Conservation (phyloP, 2,113 vertebrate genomes). For the Calidris pygmaea region DNA sequence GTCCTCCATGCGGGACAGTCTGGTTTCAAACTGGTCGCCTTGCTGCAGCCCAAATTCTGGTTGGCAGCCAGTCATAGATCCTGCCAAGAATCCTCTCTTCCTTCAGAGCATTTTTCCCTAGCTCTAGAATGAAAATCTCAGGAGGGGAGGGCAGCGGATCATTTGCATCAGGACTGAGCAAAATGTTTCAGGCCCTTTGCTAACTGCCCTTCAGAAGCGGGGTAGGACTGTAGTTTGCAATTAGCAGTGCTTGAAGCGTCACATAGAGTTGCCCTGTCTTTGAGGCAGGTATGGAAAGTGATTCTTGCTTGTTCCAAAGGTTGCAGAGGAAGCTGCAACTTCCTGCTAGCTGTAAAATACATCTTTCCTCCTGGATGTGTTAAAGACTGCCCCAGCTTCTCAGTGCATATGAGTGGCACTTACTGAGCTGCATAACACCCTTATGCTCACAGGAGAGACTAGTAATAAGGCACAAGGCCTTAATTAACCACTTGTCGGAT, state of each 20-base stretch:
- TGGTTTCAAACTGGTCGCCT: conserved; percentile 3
- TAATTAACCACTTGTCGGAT: not conserved
- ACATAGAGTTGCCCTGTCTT: not conserved
- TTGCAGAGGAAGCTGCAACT: not conserved
- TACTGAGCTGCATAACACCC: not conserved
- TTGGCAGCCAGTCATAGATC: not conserved
- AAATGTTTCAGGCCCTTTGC: not conserved
- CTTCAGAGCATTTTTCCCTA: conserved; percentile 5
- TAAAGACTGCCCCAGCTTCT: not conserved
- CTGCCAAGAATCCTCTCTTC: conserved; percentile 37
- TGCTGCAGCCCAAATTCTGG: conserved; percentile 10
- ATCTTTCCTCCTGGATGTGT: not conserved
- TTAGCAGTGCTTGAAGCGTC: not conserved
- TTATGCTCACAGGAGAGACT: not conserved
- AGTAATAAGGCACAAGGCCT: not conserved
- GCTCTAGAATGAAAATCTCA: conserved; percentile 22
- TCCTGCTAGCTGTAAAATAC: not conserved
- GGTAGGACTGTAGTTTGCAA: not conserved
- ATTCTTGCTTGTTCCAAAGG: not conserved
- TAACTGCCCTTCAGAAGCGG: not conserved
- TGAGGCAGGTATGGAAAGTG: not conserved
- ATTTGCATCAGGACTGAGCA: not conserved
- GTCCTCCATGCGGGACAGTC: not conserved
- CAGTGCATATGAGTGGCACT: not conserved
- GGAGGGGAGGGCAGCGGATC: not conserved